Evolutionary conservation across 1,140 invertebrate species (phyloP).

Genomic region (Drosophila athabasca): DNA sequence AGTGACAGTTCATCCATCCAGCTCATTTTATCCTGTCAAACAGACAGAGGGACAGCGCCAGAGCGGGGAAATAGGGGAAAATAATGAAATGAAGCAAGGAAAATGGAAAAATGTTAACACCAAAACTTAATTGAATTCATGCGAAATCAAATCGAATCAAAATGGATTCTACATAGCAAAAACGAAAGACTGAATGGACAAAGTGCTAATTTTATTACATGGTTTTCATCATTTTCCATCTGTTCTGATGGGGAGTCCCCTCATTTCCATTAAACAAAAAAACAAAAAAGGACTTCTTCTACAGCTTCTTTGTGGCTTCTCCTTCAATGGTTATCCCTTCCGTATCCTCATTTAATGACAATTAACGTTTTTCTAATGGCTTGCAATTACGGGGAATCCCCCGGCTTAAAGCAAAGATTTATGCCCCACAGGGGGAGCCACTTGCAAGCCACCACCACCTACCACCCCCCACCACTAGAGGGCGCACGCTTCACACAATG

Average conservation of each 20-base stretch:
- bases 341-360: conserved; percentile 51
- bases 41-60: not conserved
- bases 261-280: not conserved
- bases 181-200: not conserved
- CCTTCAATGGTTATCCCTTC: conserved; percentile 11
- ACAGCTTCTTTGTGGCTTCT: not conserved
- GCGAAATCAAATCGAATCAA: conserved; percentile 31
- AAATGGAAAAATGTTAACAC: conserved; percentile 36
- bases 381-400: conserved; percentile 61
- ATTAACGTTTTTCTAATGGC: conserved; percentile 77
- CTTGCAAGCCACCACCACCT: conserved; percentile 1
- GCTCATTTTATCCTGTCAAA: conserved; percentile 45
- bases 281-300: not conserved
- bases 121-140: conserved; percentile 48
- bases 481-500: conserved; percentile 38
- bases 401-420: conserved; percentile 73
- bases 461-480: conserved; percentile 1
- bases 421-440: conserved; percentile 29
- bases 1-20: conserved; percentile 34
- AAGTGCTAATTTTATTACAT: conserved; percentile 36
- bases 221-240: conserved; percentile 11
- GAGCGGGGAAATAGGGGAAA: conserved; percentile 1
- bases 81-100: not conserved
- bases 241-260: not conserved
- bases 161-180: conserved; percentile 27